Conservation (phyloP, 2,113 vertebrate species). For the Aythya baeri region DNA sequence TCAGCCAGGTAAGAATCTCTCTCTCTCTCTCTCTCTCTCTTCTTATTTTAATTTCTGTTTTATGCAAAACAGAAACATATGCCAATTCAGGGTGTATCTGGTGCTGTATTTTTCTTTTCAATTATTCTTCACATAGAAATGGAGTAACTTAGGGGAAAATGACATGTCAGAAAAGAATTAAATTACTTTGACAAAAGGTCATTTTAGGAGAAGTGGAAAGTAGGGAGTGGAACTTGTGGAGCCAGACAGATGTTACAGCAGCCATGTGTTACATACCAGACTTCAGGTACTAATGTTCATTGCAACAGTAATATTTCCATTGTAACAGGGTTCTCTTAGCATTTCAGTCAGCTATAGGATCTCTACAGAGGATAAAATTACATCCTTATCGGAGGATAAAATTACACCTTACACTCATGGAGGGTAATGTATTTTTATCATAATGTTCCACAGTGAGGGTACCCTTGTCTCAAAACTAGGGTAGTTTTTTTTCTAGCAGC, state of each 20-base stretch:
- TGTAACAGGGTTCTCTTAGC: background rate
- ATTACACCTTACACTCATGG: background rate
- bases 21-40: background rate
- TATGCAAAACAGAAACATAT: background rate
- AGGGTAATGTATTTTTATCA: background rate
- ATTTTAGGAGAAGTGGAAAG: background rate
- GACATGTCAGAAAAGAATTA: background rate
- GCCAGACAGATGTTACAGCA: background rate
- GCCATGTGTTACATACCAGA: background rate
- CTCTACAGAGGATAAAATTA: background rate
- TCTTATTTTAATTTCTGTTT: background rate
- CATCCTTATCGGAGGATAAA: background rate
- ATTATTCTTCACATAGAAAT: background rate
- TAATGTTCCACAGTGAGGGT: background rate
- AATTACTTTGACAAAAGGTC: background rate
- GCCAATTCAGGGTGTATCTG: background rate
- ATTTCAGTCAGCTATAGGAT: background rate
- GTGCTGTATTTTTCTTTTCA: background rate
- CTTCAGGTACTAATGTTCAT: background rate
- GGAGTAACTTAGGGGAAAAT: background rate
- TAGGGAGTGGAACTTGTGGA: background rate
- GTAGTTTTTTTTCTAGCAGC: background rate
- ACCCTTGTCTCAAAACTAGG: background rate
- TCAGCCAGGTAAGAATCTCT: constrained; percentile 67
- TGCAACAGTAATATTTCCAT: background rate